phyloP scores from a whole-genome alignment of 2,113 vertebrate genomes.

The Chaetops frenatus region DNA sequence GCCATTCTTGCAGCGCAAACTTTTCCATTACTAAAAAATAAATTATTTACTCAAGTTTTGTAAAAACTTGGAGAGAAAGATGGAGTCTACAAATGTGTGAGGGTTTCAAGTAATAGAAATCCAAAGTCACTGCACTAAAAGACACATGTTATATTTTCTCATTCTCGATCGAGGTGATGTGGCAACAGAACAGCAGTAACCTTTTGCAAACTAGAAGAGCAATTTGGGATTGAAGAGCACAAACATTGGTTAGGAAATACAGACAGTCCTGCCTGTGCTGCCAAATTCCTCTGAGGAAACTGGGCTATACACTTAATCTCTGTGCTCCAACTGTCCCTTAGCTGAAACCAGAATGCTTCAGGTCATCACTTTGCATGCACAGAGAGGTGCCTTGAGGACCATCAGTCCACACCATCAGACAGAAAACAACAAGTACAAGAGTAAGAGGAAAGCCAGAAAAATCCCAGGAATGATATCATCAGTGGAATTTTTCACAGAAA shows the following conservation, averaged over 20 bases:
- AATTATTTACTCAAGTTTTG: background rate
- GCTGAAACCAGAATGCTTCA: background rate
- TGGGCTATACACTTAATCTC: background rate
- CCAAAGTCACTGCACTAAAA: background rate
- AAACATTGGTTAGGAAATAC: background rate
- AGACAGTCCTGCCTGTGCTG: background rate
- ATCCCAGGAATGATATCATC: background rate
- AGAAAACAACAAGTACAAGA: background rate
- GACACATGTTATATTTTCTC: background rate
- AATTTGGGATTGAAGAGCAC: background rate
- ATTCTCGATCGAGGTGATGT: background rate
- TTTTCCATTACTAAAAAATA: background rate
- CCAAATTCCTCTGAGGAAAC: background rate
- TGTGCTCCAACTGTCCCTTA: background rate
- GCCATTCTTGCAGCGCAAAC: background rate
- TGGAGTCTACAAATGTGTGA: rapidly evolving
- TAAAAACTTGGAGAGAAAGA: background rate
- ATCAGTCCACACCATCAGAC: background rate
- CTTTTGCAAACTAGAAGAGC: background rate
- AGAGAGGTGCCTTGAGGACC: background rate
- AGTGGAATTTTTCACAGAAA: background rate
- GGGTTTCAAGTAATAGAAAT: background rate
- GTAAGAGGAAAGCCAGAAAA: background rate
- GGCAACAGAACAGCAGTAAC: background rate
- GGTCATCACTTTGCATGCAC: background rate